Base-by-base conservation (phyloP, 92 coral and sea anemone genomes). In the Palythoa caribaeorum region DNA sequence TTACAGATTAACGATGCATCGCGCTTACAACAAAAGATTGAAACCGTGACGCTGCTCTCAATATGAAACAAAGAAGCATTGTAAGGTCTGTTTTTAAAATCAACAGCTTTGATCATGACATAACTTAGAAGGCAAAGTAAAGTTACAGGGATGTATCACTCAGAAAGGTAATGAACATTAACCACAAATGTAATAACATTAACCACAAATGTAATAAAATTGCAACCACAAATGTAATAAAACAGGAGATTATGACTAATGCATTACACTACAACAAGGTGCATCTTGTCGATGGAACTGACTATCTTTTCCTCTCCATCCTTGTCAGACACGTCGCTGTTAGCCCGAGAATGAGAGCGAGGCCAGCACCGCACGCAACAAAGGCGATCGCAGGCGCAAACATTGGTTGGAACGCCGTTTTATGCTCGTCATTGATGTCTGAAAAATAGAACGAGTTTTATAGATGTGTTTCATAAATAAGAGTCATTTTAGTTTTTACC, bases 341-440 rank as follows among this genome's bases (percentile, higher is more conserved):
- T 38, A 68, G 20, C 44, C 40, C 47, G 53, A 68, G 62, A 66
- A 65, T 48, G 62, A 81, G 73, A 39, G 66, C 74, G 10, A 81
- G 15, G 11, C 86, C 73, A 19, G 57, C 86, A 71, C 75, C 66
- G 60, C 86, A 81, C 13, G 86, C 86, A 6, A 81, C 76, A 16
- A 81, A 81, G 3, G 76, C 73, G 13, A 81, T 13, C 1, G 86
- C 86, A 16, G 86, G 86, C 11, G 86, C 76, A 66, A 68, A 65
- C 60, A 44, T 36, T 47, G 73, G 75, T 13, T 81, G 75, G 20
- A 66, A 1, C 6, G 62, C 39, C 86, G 9, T 81, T 19, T 81
- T 81, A 40, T 21, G 86, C 40, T 69, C 74, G 3, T 51, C 63
- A 14, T 19, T 51, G 3, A 47, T 66, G n/a, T 79, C 86, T 81